Evolutionary conservation across 2,113 vertebrate genomes (phyloP).

Genomic region (Macheiramphus alcinus): DNA sequence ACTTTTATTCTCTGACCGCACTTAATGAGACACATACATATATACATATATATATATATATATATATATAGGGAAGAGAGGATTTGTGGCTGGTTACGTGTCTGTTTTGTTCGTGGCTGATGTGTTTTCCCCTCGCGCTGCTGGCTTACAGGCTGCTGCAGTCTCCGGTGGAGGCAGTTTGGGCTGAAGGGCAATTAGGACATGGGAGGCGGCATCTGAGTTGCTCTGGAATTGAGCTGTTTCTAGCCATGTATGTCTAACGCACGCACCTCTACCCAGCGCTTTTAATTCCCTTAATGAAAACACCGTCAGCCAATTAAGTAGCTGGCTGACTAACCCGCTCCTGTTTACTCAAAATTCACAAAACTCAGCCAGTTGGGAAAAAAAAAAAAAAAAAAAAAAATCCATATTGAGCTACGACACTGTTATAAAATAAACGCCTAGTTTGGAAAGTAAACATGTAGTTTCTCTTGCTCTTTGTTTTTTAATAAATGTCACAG

Average conservation of each 20-base stretch:
- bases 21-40: neutral
- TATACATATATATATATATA: neutral
- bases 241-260: neutral
- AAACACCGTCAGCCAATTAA: neutral
- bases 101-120: neutral
- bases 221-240: neutral
- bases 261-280: neutral
- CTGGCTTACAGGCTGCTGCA: neutral
- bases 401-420: neutral
- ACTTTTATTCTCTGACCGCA: neutral
- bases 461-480: neutral
- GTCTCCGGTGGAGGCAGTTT: neutral
- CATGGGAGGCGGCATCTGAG: neutral
- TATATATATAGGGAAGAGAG: neutral
- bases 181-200: neutral
- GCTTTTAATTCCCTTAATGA: conserved; percentile 5
- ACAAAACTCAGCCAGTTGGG: neutral
- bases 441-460: conserved; percentile 3
- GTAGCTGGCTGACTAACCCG: neutral
- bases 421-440: conserved; percentile 36
- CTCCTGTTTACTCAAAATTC: conserved; percentile 21
- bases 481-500: neutral
- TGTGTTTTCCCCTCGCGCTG: neutral
- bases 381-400: neutral
- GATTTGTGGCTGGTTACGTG: neutral